Evolutionary conservation across 1,140 invertebrate genomes (phyloP).

Genomic region (Contarinia nasturtii): DNA sequence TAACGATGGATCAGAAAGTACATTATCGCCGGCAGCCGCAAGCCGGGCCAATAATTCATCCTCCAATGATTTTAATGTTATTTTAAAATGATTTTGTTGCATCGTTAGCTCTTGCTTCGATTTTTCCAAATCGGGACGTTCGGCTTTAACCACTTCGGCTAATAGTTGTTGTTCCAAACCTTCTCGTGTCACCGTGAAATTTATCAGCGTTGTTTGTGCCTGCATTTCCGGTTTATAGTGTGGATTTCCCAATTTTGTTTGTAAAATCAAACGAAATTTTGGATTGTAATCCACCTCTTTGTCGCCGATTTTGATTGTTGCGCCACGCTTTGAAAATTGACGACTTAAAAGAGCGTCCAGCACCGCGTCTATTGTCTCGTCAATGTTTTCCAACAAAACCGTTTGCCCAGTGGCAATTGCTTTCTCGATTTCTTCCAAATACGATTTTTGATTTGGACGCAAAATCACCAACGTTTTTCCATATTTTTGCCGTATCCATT

Average conservation of each 20-base stretch:
- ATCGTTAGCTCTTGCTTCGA: conserved; percentile 58
- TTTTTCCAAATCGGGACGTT: conserved; percentile 77
- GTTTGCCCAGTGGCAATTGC: conserved; percentile 53
- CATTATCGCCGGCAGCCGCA: conserved; percentile 75
- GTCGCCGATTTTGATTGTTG: conserved; percentile 63
- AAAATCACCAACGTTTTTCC: conserved; percentile 52
- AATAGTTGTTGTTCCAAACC: conserved; percentile 85
- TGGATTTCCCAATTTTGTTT: conserved; percentile 87
- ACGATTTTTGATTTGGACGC: conserved; percentile 59
- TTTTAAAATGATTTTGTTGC: conserved; percentile 90
- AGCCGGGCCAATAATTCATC: conserved; percentile 71
- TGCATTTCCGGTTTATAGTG: conserved; percentile 95
- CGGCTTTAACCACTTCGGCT: conserved; percentile 82
- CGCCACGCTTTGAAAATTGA: conserved; percentile 69
- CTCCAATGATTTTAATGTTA: conserved; percentile 75
- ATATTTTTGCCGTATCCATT: conserved; percentile 83
- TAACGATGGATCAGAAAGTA: conserved; percentile 72
- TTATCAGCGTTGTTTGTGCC: conserved; percentile 85
- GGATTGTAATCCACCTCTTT: conserved; percentile 77
- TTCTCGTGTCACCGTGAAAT: conserved; percentile 85
- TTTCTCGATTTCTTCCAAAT: conserved; percentile 67
- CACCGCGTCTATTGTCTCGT: conserved; percentile 74
- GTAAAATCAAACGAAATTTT: conserved; percentile 66
- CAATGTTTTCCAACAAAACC: conserved; percentile 77
- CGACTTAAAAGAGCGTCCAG: conserved; percentile 76